Conservation (phyloP, 2,797 vertebrate species). For the Hydrolagus colliei region DNA sequence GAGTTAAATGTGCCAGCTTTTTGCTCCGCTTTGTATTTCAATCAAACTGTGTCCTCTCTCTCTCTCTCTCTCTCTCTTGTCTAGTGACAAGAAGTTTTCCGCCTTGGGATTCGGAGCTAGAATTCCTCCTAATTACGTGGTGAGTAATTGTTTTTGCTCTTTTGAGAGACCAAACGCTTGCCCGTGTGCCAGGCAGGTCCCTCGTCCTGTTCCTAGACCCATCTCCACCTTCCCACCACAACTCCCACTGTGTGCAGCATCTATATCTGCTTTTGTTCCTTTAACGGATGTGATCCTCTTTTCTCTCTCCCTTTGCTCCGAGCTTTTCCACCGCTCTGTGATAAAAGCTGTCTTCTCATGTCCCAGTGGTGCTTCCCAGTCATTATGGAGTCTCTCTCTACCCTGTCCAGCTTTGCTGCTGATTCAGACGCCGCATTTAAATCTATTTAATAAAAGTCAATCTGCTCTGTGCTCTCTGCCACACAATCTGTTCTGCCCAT, state of each 20-base stretch:
- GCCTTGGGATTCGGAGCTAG: conserved; percentile 91
- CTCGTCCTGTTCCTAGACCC: not conserved
- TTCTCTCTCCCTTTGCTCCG: not conserved
- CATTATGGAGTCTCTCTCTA: conserved; percentile 27
- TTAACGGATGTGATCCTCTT: not conserved
- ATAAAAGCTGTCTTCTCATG: not conserved
- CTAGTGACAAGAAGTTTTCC: conserved; percentile 89
- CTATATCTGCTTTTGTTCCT: not conserved
- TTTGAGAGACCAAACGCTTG: conserved; percentile 38
- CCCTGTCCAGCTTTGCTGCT: not conserved
- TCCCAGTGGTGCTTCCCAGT: not conserved
- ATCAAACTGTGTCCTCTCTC: conserved; percentile 11
- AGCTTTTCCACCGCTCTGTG: not conserved
- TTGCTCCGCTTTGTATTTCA: not conserved
- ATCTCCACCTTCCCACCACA: not conserved
- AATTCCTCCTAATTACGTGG: conserved; percentile 92
- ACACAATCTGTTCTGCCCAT: not conserved
- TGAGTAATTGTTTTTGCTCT: conserved; percentile 47
- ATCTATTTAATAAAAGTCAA: too few species aligned
- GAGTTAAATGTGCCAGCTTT: not conserved
- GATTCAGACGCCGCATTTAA: not conserved
- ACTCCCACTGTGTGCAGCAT: not conserved
- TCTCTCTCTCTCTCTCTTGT: conserved; percentile 30
- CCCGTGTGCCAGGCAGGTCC: conserved; percentile 33
- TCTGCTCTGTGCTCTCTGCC: not conserved